phyloP scores from a whole-genome alignment of 2,888 invertebrate genomes.

The Apeira syringaria region DNA sequence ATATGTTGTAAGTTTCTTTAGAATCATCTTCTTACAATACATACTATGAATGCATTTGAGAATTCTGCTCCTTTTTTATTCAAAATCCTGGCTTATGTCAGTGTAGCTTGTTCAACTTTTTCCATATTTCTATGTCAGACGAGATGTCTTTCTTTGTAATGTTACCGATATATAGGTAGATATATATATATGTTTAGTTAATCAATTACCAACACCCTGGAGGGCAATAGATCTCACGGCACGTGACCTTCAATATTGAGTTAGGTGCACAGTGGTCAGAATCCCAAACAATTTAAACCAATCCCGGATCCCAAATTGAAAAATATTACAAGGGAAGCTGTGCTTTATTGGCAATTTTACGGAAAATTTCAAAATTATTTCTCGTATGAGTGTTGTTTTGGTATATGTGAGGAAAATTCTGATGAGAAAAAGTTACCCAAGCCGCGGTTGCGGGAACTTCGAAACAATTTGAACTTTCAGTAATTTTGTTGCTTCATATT shows the following conservation, averaged over 20 bases:
- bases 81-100: too few species aligned
- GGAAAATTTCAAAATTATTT: conserved; percentile 16
- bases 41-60: too few species aligned
- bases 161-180: too few species aligned
- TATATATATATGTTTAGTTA: conserved; percentile 6
- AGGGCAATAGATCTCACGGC: conserved; percentile 60
- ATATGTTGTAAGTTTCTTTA: too few species aligned
- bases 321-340: conserved; percentile 40
- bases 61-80: too few species aligned
- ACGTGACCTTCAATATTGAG: conserved; percentile 61
- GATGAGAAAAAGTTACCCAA: conserved; percentile 24
- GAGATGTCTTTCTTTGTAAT: too few species aligned
- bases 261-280: conserved; percentile 41
- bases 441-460: conserved; percentile 40
- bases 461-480: conserved; percentile 45
- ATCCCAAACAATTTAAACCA: conserved; percentile 41
- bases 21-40: too few species aligned
- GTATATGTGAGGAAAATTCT: conserved; percentile 27
- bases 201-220: conserved; percentile 47
- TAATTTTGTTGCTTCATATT: conserved; percentile 38
- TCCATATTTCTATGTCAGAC: too few species aligned
- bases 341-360: conserved; percentile 22
- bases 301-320: conserved; percentile 41
- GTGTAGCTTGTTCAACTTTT: too few species aligned
- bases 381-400: conserved; percentile 21